Base-by-base conservation (phyloP, 2,888 invertebrate genomes). In the Hesperia comma region DNA sequence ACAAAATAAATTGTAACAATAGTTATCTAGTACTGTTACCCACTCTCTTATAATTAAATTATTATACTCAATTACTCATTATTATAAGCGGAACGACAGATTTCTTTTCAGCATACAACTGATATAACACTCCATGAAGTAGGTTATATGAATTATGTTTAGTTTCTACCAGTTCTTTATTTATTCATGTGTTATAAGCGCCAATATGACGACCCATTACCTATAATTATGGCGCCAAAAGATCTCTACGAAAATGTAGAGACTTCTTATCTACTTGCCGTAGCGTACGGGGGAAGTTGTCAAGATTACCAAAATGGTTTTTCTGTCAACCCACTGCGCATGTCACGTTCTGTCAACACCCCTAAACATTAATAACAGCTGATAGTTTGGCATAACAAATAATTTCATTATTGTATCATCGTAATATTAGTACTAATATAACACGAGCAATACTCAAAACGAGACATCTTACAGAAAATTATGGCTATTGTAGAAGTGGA, bases 401-500 rank as follows among this genome's bases (percentile, higher is more conserved):
- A 21, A 49, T 37, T 53, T 14, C 8, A 8, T 21, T 21, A 68
- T 62, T 63, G 49, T 21, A n/a, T 21, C 21, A 17, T 46, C 46
- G 12, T 46, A 41, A n/a, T 41, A 41, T 49, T 49, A 1, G 6
- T 19, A 1, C 10, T 17, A 7, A 2, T 15, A 19, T 40, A 51
- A 14, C 40, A 51, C n/a, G 53, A 41, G 14, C 12, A 26, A 62
- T 12, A n/a, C 21, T 46, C 46, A 55, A 19, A 49, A 49, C 43
- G 15, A 51, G 3, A 14, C 14, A 26, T 49, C 21, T 66, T 43
- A 54, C 17, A 63, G 69, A 2, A 77, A 15, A 67, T 72, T 54
- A 91, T 88, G 90, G 72, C 81, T 53, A 71, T 80, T 10, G 87
- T 88, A 15, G 76, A 78, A 69, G 80, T 82, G 1, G 75, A 82